phyloP scores from a whole-genome alignment of 1,140 invertebrate genomes.

The Ostrea denselamellosa region DNA sequence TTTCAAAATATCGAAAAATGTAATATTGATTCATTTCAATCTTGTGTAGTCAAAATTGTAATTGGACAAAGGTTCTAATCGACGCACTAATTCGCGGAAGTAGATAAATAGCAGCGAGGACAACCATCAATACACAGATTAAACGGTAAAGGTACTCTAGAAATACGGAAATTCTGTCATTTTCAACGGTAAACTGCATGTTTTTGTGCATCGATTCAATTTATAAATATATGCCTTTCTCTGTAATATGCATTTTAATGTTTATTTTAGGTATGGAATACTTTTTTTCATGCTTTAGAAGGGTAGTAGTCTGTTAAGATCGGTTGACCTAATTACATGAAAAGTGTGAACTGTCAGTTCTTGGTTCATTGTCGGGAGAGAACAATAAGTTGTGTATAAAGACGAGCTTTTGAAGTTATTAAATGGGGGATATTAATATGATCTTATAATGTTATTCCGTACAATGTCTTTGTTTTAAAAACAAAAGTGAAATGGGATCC shows the following conservation, averaged over 20 bases:
- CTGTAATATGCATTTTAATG: not conserved
- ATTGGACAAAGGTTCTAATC: not conserved
- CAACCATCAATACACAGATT: conserved; percentile 18
- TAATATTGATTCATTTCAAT: not conserved
- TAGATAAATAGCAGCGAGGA: conserved; percentile 8
- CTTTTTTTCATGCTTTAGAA: not conserved
- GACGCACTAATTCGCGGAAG: conserved; percentile 8
- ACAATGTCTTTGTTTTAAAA: not conserved
- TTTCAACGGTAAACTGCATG: not conserved
- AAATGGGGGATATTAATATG: not conserved
- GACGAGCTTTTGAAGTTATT: not conserved
- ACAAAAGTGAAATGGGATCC: not conserved
- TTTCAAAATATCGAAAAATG: not conserved
- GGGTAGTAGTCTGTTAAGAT: not conserved
- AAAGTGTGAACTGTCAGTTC: conserved; percentile 4
- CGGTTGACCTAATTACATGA: conserved; percentile 27
- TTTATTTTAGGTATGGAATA: not conserved
- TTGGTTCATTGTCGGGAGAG: conserved; percentile 12
- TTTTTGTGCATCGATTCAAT: not conserved
- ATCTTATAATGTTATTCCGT: not conserved
- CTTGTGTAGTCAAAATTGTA: not conserved
- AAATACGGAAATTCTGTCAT: conserved; percentile 20
- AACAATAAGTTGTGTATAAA: not conserved
- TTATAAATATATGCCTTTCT: not conserved
- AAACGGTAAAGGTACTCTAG: conserved; percentile 11